A percentile compares a stretch with the other conserved stretches of the same genome.
These are phyloP conservation scores for Hemiscyllium ocellatum DNA, from an alignment of 2,113 vertebrate species.

Conservation along the genomic window DNA sequence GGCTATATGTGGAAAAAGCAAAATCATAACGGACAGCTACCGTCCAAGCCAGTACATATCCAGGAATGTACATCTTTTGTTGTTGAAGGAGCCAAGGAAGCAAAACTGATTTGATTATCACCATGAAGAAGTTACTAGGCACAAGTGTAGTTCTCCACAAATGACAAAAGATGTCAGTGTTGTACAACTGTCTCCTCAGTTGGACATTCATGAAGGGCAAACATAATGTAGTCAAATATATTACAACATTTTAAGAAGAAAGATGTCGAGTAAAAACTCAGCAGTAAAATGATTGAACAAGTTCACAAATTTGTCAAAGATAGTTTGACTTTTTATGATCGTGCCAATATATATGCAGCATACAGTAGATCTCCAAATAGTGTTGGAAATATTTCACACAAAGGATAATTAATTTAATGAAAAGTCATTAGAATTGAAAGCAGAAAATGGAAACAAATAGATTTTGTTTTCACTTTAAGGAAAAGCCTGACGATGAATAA, in stretches of 20 bases:
- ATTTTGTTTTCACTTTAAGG: background rate
- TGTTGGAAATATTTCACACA: too few relatives aligned
- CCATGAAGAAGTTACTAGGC: background rate
- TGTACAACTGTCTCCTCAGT: background rate
- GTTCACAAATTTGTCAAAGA: background rate
- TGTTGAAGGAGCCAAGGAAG: background rate
- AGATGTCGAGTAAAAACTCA: background rate
- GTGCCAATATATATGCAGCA: too few relatives aligned
- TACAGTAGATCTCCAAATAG: too few relatives aligned
- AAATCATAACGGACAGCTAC: background rate
- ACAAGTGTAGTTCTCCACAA: background rate
- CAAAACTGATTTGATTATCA: background rate
- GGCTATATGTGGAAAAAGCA: background rate
- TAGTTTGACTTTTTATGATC: too few relatives aligned
- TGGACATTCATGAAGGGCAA: background rate
- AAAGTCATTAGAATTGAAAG: background rate
- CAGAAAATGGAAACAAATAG: background rate
- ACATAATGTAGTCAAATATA: background rate
- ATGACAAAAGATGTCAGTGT: background rate
- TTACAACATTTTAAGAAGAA: background rate
- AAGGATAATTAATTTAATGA: background rate
- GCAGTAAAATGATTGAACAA: background rate
- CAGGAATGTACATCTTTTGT: background rate
- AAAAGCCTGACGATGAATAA: background rate
- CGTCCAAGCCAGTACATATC: background rate